These are phyloP conservation scores for Temnothorax unifasciatus DNA, from an alignment of 2,888 invertebrate species.

Conservation along the genomic window DNA sequence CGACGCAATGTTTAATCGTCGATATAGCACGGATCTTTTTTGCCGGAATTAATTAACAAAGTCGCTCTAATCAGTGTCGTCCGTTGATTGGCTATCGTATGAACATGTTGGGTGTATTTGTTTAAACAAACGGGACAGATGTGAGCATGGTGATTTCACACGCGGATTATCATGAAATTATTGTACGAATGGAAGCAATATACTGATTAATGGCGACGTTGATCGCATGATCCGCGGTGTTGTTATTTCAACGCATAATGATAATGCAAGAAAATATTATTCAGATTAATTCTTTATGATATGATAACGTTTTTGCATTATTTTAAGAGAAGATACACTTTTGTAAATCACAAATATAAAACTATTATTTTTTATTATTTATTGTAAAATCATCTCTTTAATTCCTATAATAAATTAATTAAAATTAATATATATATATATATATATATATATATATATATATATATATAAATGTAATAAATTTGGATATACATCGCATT, in stretches of 20 bases:
- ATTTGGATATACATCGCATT: not conserved
- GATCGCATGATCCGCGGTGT: constrained; percentile 54
- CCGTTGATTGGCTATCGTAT: constrained; percentile 26
- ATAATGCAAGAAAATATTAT: constrained; percentile 35
- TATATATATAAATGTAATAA: not conserved
- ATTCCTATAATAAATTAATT: constrained; percentile 18
- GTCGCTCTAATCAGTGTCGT: constrained; percentile 29
- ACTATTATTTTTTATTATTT: constrained; percentile 20
- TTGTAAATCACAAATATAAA: not conserved
- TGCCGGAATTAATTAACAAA: constrained; percentile 45
- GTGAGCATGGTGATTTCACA: constrained; percentile 71
- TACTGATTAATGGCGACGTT: constrained; percentile 70
- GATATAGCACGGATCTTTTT: not conserved
- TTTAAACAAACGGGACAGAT: constrained; percentile 56
- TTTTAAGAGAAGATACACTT: not conserved
- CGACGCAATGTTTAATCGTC: not conserved
- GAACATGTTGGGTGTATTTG: constrained; percentile 25
- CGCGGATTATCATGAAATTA: constrained; percentile 74
- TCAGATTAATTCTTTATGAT: constrained; percentile 1
- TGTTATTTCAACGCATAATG: constrained; percentile 41
- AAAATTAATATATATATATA: not conserved
- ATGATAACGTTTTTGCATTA: not conserved
- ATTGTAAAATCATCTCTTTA: not conserved
- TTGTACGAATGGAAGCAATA: constrained; percentile 73
- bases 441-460: not conserved